phyloP scores from a whole-genome alignment of 2,113 vertebrate genomes.

The Burhinus oedicnemus region DNA sequence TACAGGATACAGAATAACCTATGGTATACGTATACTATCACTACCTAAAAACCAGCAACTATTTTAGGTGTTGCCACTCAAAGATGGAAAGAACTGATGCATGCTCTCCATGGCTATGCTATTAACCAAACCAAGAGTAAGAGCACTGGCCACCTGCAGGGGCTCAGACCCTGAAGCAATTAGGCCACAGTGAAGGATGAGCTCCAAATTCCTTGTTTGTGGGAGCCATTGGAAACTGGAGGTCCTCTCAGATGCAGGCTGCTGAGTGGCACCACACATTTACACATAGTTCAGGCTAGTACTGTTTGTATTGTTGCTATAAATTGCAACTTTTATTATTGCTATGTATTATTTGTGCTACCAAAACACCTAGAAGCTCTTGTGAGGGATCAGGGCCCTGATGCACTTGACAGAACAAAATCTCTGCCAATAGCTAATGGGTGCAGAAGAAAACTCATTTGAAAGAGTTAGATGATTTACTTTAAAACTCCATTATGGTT shows the following conservation, averaged over 20 bases:
- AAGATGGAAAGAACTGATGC: neutral
- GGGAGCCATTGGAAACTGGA: neutral
- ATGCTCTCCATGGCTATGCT: neutral
- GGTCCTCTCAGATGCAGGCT: neutral
- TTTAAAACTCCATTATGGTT: slow-evolving; percentile 67
- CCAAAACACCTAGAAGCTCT: neutral
- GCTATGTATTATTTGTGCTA: neutral
- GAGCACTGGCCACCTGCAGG: neutral
- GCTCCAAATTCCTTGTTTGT: neutral
- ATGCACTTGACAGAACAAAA: neutral
- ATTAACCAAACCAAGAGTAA: neutral
- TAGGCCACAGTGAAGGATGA: neutral
- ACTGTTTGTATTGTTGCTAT: neutral
- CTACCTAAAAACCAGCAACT: neutral
- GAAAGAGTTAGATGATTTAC: slow-evolving; percentile 65
- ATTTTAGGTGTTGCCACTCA: neutral
- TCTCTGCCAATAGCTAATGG: neutral
- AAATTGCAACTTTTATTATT: neutral
- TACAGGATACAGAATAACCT: neutral
- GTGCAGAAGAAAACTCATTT: slow-evolving; percentile 44
- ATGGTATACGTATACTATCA: neutral
- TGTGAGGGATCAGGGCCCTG: neutral
- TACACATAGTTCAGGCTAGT: neutral
- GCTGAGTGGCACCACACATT: neutral
- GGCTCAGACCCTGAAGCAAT: neutral